phyloP scores from a whole-genome alignment of 2,797 vertebrate species.

The Myoxocephalus aenaeus region DNA sequence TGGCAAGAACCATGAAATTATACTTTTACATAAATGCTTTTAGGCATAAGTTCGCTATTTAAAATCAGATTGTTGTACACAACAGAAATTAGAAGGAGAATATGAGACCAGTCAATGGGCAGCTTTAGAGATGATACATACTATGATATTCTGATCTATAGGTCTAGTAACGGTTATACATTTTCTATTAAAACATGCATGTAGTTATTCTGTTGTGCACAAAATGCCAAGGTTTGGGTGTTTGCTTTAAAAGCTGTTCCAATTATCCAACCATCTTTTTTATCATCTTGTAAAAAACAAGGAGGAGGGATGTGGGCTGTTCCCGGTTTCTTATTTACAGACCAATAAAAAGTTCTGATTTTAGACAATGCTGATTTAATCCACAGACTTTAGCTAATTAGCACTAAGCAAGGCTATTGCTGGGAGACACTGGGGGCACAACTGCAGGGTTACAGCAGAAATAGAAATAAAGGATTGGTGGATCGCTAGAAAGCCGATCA shows the following conservation, averaged over 20 bases:
- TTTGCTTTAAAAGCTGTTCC: neutral
- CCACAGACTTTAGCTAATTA: neutral
- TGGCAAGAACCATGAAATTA: neutral
- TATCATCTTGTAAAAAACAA: neutral
- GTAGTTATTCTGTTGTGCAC: neutral
- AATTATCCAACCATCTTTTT: neutral
- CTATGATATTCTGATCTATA: neutral
- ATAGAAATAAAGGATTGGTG: no score
- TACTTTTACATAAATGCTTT: neutral
- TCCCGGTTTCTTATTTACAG: neutral
- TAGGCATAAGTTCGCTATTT: neutral
- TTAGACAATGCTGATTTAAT: neutral
- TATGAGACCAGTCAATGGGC: neutral
- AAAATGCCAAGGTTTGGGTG: neutral
- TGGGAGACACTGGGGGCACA: neutral
- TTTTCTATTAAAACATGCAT: neutral
- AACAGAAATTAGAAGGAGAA: no score
- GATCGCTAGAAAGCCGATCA: no score
- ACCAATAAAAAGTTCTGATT: no score
- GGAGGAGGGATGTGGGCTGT: neutral
- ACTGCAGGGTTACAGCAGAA: neutral
- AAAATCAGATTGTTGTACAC: neutral
- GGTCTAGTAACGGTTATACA: neutral
- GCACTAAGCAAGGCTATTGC: neutral
- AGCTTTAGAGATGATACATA: neutral